These are phyloP conservation scores for Engraulis encrasicolus DNA, from an alignment of 2,113 vertebrate species.

Conservation along the genomic window DNA sequence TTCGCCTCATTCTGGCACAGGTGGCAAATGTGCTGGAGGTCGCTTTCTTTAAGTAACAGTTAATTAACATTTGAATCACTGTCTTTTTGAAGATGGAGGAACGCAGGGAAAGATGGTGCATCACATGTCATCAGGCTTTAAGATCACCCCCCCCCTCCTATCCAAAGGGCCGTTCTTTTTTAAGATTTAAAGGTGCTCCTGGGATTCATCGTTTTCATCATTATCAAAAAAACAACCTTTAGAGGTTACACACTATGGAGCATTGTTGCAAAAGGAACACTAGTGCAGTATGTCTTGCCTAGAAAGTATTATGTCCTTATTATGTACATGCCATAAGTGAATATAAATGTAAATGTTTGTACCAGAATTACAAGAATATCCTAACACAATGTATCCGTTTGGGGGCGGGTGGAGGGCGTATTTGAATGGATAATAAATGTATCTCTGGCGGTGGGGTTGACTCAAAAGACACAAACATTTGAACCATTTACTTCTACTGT, in stretches of 20 bases:
- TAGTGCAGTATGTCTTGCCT: background rate
- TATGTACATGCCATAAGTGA: background rate
- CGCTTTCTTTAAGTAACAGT: conserved; percentile 63
- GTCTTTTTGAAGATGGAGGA: conserved; percentile 53
- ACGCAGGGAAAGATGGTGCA: conserved; percentile 43
- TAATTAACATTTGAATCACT: conserved; percentile 69
- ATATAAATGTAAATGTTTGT: background rate
- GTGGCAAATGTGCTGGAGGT: conserved; percentile 64
- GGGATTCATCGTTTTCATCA: background rate
- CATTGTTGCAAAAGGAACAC: conserved; percentile 1
- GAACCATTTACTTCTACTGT: background rate
- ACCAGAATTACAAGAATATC: background rate
- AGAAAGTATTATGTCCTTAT: background rate
- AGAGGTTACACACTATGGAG: background rate
- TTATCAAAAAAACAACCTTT: background rate
- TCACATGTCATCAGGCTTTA: conserved; percentile 25
- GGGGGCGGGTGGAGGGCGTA: no score
- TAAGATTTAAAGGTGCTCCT: conserved; percentile 33
- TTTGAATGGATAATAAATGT: background rate
- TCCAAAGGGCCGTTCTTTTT: conserved; percentile 33
- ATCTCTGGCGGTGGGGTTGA: background rate
- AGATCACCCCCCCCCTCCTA: conserved; percentile 12
- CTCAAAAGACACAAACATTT: background rate
- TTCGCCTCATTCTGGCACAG: conserved; percentile 63
- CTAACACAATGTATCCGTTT: no score